A percentile compares a stretch with the other conserved stretches of the same genome.
These are phyloP conservation scores for Epistrophe grossulariae DNA, from an alignment of 2,888 invertebrate genomes.

Conservation along the genomic window DNA sequence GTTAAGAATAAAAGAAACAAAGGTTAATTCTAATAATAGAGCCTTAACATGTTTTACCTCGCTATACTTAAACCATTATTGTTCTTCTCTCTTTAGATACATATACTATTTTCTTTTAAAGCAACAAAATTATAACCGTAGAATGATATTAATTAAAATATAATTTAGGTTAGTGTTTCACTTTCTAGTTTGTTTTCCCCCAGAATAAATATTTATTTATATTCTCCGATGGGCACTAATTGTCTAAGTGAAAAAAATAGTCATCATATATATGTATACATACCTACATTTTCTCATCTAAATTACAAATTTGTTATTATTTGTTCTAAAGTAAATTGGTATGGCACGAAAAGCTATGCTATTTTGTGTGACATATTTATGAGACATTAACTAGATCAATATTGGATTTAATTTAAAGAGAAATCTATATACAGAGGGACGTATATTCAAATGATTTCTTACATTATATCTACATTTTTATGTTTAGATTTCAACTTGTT, in stretches of 20 bases:
- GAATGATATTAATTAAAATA: conserved; percentile 59
- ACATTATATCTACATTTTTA: background rate
- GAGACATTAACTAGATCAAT: conserved; percentile 34
- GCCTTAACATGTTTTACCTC: conserved; percentile 19
- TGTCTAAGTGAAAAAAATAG: conserved; percentile 3
- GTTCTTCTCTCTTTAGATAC: conserved; percentile 20
- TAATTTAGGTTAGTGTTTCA: conserved; percentile 73
- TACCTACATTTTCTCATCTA: background rate
- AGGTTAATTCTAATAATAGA: conserved; percentile 38
- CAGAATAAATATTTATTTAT: conserved; percentile 64
- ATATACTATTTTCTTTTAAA: background rate
- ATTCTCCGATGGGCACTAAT: conserved; percentile 66
- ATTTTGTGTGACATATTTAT: conserved; percentile 35
- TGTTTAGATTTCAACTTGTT: background rate
- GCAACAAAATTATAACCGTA: conserved; percentile 42
- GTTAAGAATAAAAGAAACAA: conserved; percentile 1
- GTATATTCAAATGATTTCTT: background rate
- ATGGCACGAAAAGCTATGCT: conserved; percentile 40
- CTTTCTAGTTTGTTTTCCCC: conserved; percentile 67
- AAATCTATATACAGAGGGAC: conserved; percentile 22
- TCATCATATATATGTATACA: no score
- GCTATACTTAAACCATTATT: conserved; percentile 11
- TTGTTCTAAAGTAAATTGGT: conserved; percentile 61
- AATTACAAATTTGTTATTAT: conserved; percentile 40
- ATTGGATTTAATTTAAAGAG: conserved; percentile 18